Conservation (phyloP, 37 sponge, comb jelly and placozoan species). For the Aplysina aerophoba region DNA sequence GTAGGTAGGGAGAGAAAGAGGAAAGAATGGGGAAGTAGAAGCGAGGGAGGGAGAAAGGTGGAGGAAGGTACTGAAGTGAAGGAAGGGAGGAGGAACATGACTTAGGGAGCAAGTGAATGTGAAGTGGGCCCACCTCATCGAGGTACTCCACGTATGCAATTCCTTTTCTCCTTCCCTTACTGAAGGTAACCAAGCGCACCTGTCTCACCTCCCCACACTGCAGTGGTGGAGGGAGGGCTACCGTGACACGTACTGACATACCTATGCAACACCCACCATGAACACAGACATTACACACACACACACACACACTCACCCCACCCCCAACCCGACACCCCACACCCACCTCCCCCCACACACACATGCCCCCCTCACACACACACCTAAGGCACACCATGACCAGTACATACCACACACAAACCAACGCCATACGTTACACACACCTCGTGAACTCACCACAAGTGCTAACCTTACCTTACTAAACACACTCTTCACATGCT, state of each 20-base stretch:
- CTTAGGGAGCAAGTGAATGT: not conserved
- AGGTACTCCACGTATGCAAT: constrained; percentile 77
- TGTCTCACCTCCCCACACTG: constrained; percentile 8
- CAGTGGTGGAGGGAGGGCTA: too few relatives aligned
- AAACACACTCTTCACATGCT: constrained; percentile 10
- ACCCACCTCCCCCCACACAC: too few relatives aligned
- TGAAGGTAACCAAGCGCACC: not conserved
- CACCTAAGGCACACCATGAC: too few relatives aligned
- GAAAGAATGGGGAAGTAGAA: not conserved
- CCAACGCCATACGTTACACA: not conserved
- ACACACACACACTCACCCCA: too few relatives aligned
- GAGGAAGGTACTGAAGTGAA: too few relatives aligned
- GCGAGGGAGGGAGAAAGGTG: too few relatives aligned
- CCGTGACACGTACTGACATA: not conserved
- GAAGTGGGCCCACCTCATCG: constrained; percentile 48
- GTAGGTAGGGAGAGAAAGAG: not conserved
- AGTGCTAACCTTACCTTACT: not conserved
- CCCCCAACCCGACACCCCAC: too few relatives aligned
- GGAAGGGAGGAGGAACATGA: too few relatives aligned
- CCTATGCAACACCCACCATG: not conserved
- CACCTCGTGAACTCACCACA: not conserved
- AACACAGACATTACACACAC: too few relatives aligned
- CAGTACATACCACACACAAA: too few relatives aligned
- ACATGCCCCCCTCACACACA: too few relatives aligned
- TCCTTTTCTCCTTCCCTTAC: constrained; percentile 67